Percentiles rank a stretch among this genome's conserved stretches.
These are phyloP conservation scores for Zaprionus bogoriensis DNA, from an alignment of 2,888 invertebrate genomes.

Conservation along the genomic window DNA sequence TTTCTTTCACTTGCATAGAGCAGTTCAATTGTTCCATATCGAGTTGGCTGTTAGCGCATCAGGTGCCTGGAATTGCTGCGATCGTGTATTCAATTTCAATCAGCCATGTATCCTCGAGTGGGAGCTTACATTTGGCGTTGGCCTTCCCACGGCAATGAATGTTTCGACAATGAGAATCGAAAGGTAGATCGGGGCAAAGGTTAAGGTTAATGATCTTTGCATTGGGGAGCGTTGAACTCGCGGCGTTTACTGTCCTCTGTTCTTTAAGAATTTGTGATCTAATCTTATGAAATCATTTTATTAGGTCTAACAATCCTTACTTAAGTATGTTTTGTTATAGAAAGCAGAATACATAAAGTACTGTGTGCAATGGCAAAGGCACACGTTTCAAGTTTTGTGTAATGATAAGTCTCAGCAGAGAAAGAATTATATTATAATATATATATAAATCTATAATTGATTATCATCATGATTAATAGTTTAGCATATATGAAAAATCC, in stretches of 20 bases:
- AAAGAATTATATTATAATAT: no score
- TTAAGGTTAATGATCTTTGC: constrained; percentile 60
- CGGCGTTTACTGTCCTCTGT: no score
- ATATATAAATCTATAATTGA: no score
- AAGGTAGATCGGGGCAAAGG: constrained; percentile 18
- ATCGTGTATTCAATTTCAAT: constrained; percentile 67
- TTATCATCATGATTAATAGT: no score
- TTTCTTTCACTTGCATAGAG: constrained; percentile 17
- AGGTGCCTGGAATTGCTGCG: constrained; percentile 58
- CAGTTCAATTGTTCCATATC: constrained; percentile 56
- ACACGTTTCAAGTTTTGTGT: no score
- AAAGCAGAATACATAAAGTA: no score
- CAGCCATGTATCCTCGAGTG: constrained; percentile 69
- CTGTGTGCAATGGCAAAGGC: no score
- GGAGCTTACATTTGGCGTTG: constrained; percentile 26
- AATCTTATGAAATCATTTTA: not conserved
- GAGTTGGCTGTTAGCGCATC: constrained; percentile 55
- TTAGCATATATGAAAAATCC: no score
- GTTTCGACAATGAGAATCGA: constrained; percentile 24
- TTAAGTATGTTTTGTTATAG: no score
- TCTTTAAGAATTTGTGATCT: no score
- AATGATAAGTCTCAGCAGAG: no score
- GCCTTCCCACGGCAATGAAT: constrained; percentile 55
- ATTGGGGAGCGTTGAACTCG: constrained; percentile 52
- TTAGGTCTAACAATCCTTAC: no score